Conservation (phyloP, 2,888 invertebrate genomes). For the Thalpophila matura region DNA sequence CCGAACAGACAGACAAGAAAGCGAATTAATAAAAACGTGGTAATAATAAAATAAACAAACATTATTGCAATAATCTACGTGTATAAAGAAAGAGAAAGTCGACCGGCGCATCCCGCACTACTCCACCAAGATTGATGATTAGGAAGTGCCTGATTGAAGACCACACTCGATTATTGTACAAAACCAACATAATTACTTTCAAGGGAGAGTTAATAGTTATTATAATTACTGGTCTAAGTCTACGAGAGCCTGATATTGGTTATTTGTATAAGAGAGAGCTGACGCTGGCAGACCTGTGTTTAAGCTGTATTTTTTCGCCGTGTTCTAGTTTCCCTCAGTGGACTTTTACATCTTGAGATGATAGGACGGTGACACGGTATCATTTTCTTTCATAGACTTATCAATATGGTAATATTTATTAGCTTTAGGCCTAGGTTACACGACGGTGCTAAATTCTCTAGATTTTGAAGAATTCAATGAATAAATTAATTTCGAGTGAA, state of each 20-base stretch:
- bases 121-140: constrained; percentile 66
- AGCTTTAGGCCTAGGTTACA: constrained; percentile 26
- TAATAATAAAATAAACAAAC: constrained; percentile 39
- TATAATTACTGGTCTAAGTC: constrained; percentile 55
- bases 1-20: too few relatives aligned
- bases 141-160: constrained; percentile 67
- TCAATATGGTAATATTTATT: constrained; percentile 45
- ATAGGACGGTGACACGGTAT: constrained; percentile 49
- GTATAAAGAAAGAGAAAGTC: constrained; percentile 67
- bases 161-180: constrained; percentile 60
- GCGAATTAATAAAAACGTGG: too few relatives aligned
- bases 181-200: constrained; percentile 63
- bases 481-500: too few relatives aligned
- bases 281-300: constrained; percentile 43
- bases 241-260: constrained; percentile 36
- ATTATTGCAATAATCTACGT: constrained; percentile 38
- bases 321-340: constrained; percentile 48
- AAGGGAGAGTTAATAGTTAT: constrained; percentile 59
- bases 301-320: constrained; percentile 44
- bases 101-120: constrained; percentile 50
- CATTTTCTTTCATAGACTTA: constrained; percentile 48
- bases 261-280: constrained; percentile 55
- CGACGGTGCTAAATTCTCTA: background rate
- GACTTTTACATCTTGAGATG: constrained; percentile 52
- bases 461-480: background rate